These are phyloP conservation scores for Oceanodroma tethys DNA, from an alignment of 2,113 vertebrate genomes.

Conservation along the genomic window DNA sequence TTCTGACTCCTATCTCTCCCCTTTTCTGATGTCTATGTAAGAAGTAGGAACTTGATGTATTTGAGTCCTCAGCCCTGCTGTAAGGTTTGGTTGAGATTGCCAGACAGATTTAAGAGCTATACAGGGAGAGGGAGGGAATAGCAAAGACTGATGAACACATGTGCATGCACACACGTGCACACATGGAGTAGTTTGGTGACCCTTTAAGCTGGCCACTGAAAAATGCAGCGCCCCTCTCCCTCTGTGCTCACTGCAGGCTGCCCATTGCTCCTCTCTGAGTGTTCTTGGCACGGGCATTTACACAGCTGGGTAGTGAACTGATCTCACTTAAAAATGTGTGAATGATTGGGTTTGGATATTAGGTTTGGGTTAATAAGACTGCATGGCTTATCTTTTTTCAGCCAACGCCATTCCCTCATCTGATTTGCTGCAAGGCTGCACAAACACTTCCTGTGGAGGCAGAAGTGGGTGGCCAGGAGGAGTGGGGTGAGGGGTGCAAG, in stretches of 20 bases:
- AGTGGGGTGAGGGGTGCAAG: too few species aligned
- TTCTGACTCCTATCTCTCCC: not conserved
- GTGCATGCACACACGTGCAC: accelerated
- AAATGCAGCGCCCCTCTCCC: not conserved
- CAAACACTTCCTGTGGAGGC: not conserved
- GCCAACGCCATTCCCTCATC: not conserved
- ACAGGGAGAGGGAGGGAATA: not conserved
- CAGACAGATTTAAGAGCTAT: not conserved
- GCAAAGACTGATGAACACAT: not conserved
- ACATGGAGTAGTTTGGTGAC: not conserved
- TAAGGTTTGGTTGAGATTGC: not conserved
- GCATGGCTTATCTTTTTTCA: not conserved
- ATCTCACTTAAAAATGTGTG: not conserved
- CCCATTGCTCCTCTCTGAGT: not conserved
- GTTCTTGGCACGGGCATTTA: not conserved
- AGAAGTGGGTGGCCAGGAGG: not conserved
- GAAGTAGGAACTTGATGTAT: not conserved
- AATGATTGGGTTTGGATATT: not conserved
- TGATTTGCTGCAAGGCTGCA: not conserved
- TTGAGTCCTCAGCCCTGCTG: not conserved
- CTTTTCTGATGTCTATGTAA: not conserved
- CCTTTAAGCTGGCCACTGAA: not conserved
- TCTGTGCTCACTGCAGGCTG: not conserved
- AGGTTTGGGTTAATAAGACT: not conserved
- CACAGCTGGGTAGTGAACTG: not conserved